Evolutionary conservation across 2,888 invertebrate species (phyloP).

Genomic region (Adineta ricciae): DNA sequence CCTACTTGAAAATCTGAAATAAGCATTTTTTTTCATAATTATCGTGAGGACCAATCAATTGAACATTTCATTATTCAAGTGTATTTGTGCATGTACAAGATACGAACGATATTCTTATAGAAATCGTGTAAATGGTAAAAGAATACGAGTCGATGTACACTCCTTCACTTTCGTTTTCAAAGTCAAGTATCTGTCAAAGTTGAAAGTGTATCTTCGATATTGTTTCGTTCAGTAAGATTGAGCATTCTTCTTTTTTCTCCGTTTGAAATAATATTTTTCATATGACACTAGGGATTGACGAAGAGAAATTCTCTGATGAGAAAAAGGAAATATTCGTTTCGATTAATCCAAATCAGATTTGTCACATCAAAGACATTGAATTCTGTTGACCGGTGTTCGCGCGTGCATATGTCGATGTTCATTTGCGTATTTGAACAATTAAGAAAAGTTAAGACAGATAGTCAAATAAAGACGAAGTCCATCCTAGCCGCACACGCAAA

Average conservation of each 20-base stretch:
- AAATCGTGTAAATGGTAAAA: too few species aligned
- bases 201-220: neutral
- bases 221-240: too few species aligned
- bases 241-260: neutral
- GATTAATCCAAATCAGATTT: conserved; percentile 23
- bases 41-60: neutral
- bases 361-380: conserved; percentile 17
- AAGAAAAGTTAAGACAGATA: neutral
- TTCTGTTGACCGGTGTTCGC: neutral
- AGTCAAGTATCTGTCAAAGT: neutral
- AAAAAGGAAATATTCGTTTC: conserved; percentile 18
- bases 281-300: neutral
- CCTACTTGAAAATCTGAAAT: too few species aligned
- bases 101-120: neutral
- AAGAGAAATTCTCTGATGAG: neutral
- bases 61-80: neutral
- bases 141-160: neutral
- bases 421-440: neutral
- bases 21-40: neutral
- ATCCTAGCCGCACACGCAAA: neutral
- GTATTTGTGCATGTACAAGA: neutral
- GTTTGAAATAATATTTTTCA: neutral
- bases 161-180: neutral
- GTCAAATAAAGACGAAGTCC: neutral
- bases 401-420: neutral